Conservation (phyloP, 2,797 vertebrate genomes). For the Tokudaia muenninki region DNA sequence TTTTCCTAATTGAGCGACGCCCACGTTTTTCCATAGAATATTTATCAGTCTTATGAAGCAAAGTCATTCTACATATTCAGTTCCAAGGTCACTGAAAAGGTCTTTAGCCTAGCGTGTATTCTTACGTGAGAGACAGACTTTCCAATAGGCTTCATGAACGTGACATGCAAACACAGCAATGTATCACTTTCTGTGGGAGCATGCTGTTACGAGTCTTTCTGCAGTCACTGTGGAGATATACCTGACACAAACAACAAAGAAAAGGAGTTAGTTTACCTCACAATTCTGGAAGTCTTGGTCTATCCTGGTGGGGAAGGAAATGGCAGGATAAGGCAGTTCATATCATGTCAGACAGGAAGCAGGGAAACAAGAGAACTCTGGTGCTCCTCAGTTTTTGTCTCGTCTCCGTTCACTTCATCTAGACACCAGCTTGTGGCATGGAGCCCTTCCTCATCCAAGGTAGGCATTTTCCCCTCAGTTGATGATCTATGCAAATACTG, state of each 20-base stretch:
- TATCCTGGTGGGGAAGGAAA: not conserved
- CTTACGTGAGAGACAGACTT: not conserved
- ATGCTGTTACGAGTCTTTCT: not conserved
- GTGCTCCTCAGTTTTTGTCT: not conserved
- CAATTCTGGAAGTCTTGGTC: not conserved
- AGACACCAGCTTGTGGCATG: too few species aligned
- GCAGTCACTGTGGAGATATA: not conserved
- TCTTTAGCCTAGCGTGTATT: not conserved
- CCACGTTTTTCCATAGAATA: not conserved
- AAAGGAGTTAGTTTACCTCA: not conserved
- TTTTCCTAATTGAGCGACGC: constrained; percentile 39
- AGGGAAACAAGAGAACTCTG: not conserved
- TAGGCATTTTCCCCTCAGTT: not conserved
- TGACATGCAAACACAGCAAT: not conserved
- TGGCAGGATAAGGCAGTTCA: not conserved
- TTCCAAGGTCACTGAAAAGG: constrained; percentile 1
- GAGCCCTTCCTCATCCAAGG: not conserved
- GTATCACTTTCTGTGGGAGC: not conserved
- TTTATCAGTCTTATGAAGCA: not conserved
- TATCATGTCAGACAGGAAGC: not conserved
- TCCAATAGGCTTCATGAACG: not conserved
- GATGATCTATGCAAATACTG: not conserved
- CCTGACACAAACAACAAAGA: not conserved
- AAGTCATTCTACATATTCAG: not conserved
- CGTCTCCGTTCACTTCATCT: not conserved